Conservation (phyloP, 2,888 invertebrate genomes). For the Invenusta paracnida region DNA sequence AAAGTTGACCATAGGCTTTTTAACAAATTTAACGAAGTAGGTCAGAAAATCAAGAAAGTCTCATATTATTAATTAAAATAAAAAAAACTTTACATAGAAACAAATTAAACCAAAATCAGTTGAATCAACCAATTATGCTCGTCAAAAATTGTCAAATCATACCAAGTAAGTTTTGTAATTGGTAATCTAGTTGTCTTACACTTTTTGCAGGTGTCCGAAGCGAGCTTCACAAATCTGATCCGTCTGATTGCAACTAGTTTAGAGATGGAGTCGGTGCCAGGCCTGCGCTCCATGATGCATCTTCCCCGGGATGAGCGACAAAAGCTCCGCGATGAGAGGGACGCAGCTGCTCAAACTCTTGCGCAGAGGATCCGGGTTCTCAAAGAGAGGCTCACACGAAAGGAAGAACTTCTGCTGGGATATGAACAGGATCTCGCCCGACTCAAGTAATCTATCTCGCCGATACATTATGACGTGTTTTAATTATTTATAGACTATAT, state of each 20-base stretch:
- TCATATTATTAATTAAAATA: too few species aligned
- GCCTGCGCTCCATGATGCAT: conserved; percentile 56
- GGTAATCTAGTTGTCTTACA: too few species aligned
- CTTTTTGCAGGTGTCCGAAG: conserved; percentile 40
- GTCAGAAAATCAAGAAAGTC: too few species aligned
- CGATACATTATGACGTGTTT: too few species aligned
- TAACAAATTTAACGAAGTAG: too few species aligned
- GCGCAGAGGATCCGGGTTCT: conserved; percentile 50
- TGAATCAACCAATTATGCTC: too few species aligned
- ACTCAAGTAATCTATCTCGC: conserved; percentile 56
- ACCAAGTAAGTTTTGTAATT: too few species aligned
- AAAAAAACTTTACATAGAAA: too few species aligned
- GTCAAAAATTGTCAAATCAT: too few species aligned
- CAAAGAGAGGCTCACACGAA: conserved; percentile 49
- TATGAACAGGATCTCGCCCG: conserved; percentile 59
- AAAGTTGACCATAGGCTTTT: too few species aligned
- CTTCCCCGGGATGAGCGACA: conserved; percentile 56
- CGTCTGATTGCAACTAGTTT: conserved; percentile 52
- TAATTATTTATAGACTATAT: too few species aligned
- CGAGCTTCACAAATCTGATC: conserved; percentile 53
- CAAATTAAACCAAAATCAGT: too few species aligned
- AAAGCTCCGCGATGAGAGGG: conserved; percentile 51
- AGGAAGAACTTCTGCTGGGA: conserved; percentile 58
- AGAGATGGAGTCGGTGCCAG: conserved; percentile 54
- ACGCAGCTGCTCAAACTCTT: conserved; percentile 51